These are phyloP conservation scores for Ginglymostoma cirratum DNA, from an alignment of 2,113 vertebrate genomes.

Conservation along the genomic window DNA sequence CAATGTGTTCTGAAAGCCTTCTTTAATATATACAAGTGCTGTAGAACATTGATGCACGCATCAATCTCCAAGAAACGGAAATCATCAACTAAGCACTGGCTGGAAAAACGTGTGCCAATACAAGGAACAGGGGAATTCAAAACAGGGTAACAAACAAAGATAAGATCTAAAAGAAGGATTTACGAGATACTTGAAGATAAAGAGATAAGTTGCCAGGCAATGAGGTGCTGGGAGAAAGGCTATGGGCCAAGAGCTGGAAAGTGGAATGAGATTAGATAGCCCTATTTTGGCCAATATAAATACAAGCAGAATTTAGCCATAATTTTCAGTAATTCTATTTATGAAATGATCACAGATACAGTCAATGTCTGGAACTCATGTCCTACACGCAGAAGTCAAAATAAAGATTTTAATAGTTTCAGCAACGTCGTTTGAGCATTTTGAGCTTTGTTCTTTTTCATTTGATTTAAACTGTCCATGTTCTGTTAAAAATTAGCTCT, in stretches of 20 bases:
- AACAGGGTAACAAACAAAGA: neutral
- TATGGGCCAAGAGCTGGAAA: neutral
- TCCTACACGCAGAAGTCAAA: neutral
- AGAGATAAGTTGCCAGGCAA: neutral
- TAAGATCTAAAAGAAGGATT: neutral
- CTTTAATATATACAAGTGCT: neutral
- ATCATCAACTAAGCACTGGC: neutral
- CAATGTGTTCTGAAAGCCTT: neutral
- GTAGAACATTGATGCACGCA: neutral
- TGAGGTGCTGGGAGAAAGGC: neutral
- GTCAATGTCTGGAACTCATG: neutral
- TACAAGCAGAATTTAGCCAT: neutral
- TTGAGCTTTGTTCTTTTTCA: neutral
- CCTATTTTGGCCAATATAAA: neutral
- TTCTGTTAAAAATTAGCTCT: neutral
- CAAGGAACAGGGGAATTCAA: neutral
- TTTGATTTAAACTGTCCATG: neutral
- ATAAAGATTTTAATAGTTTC: neutral
- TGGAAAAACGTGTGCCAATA: neutral
- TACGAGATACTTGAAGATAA: neutral
- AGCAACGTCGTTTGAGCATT: neutral
- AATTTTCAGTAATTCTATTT: neutral
- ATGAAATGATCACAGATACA: neutral
- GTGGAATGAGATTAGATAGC: neutral
- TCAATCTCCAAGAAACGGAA: neutral